Base-by-base conservation (phyloP, 2,888 invertebrate species). In the Halocaridina rubra region DNA sequence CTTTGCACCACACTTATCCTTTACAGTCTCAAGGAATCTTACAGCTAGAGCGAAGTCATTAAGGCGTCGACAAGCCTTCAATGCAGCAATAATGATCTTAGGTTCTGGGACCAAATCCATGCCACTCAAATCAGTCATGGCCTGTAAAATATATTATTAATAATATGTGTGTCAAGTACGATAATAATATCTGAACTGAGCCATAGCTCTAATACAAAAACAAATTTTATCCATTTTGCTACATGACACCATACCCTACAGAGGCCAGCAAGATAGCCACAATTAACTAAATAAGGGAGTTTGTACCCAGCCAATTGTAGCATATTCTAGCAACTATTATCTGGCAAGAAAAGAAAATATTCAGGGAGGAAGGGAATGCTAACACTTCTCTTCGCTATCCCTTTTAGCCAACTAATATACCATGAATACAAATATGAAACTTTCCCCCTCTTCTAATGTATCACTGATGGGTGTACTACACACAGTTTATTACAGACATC, bases 101-200 rank as follows among this genome's bases (percentile, higher is more conserved):
- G 98, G 98, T 91, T 98, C 98, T 0, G 98, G 98, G 8, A 99
- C 94, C 90, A 96, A 92, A 93, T 99, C 98, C 94, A 96, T 95
- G 89, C 96, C 96, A 94, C 93, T 91, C 88, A 97, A 92, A 90
- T 97, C 96, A 90, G 95, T 96, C 95, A 97, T 95, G 3, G 94
- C 97, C 90, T 92, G 91, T 3, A 71, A 33, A n/a, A 22, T 19
- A 74, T 19, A 3, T 1, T 10, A 2, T n/a, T 27, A 16, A 13
- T 46, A 8, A 22, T 4, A 74, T 24, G 3, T 32, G 19, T 4
- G 24, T 33, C 19, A 24, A 10, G 53, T 27, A 13, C 46, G 10
- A 27, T 1, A 46, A n/a, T 13, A 24, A 46, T 16, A 13, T 39
- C 33, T 13, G 2, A 72, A 29, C 8, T 69, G 30, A 3, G n/a